These are phyloP conservation scores for Buteo buteo DNA, from an alignment of 2,113 vertebrate genomes.

Conservation along the genomic window DNA sequence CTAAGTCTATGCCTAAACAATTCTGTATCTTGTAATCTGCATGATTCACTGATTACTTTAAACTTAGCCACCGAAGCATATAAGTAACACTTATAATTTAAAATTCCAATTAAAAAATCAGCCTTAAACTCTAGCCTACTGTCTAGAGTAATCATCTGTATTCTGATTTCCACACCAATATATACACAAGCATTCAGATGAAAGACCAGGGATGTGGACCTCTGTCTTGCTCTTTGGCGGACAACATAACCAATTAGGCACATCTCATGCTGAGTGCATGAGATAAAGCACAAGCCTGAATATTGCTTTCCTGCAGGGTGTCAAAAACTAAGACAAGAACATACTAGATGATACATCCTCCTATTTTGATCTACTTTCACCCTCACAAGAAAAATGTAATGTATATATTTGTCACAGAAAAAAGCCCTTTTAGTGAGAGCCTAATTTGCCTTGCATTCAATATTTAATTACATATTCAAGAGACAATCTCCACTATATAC, in stretches of 20 bases:
- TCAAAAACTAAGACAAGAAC: neutral
- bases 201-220: neutral
- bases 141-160: neutral
- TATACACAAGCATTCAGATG: neutral
- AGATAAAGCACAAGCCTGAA: neutral
- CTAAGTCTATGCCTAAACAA: neutral
- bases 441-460: neutral
- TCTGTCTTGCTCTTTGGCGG: neutral
- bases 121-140: neutral
- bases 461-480: neutral
- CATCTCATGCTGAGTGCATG: neutral
- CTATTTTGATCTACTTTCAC: neutral
- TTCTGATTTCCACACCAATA: neutral
- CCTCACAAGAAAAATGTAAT: neutral
- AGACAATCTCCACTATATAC: neutral
- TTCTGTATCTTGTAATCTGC: neutral
- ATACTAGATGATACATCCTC: neutral
- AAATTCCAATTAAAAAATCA: neutral
- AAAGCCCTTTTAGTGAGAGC: neutral
- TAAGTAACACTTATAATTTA: neutral
- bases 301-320: neutral
- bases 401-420: neutral
- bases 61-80: neutral
- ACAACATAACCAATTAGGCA: neutral
- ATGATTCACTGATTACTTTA: neutral